Percentiles rank a stretch among this genome's conserved stretches.
phyloP scores from a whole-genome alignment of 2,888 invertebrate species.

The Dynastes maya region DNA sequence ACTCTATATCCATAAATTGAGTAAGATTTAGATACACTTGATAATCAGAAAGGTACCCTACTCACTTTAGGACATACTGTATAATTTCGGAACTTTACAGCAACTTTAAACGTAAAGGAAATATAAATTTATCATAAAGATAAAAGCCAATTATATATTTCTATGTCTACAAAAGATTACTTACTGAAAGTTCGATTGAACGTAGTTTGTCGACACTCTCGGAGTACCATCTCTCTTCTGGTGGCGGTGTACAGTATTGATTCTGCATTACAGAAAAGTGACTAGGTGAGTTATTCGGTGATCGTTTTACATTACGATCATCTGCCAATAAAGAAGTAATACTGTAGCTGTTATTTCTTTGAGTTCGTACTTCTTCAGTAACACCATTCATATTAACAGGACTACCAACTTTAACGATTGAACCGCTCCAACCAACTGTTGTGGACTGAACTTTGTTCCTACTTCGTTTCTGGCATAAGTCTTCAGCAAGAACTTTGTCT shows the following conservation, averaged over 20 bases:
- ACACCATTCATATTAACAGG: conserved; percentile 62
- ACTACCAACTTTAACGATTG: conserved; percentile 57
- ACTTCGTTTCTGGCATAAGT: conserved; percentile 65
- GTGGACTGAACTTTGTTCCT: conserved; percentile 60
- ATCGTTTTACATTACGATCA: conserved; percentile 67
- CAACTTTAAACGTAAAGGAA: not conserved
- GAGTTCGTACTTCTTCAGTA: conserved; percentile 57
- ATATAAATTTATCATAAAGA: not conserved
- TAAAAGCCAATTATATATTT: not conserved
- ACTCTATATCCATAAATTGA: too few relatives aligned
- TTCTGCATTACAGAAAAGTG: conserved; percentile 59
- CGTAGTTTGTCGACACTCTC: conserved; percentile 68
- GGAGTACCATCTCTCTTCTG: conserved; percentile 68
- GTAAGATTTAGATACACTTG: too few relatives aligned
- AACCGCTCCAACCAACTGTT: conserved; percentile 56
- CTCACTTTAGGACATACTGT: too few relatives aligned
- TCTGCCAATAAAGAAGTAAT: conserved; percentile 87
- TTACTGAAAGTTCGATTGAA: conserved; percentile 69
- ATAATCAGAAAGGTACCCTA: too few relatives aligned
- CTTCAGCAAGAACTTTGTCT: conserved; percentile 62
- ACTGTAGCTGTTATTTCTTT: conserved; percentile 81
- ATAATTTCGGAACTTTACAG: not conserved
- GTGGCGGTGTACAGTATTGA: conserved; percentile 69
- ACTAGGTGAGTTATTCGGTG: conserved; percentile 67
- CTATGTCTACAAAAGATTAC: conserved; percentile 53